Percentiles rank a stretch among this genome's conserved stretches.
These are phyloP conservation scores for Turritopsis dohrnii DNA, from an alignment of 30 jellyfish, hydroid and myxozoan genomes.

Conservation along the genomic window DNA sequence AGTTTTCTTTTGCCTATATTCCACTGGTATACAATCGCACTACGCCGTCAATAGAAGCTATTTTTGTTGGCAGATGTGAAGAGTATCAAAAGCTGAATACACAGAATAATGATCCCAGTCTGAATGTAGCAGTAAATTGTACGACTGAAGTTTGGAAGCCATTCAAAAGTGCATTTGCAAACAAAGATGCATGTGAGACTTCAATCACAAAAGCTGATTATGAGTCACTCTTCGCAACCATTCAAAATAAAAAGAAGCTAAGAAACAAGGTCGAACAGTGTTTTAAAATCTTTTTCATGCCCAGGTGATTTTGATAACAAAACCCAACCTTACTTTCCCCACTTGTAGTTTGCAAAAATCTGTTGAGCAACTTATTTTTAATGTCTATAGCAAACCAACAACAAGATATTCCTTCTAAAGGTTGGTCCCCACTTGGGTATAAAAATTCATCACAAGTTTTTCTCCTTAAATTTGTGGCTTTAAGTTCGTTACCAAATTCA, in stretches of 20 bases:
- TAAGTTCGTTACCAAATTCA: too few species aligned
- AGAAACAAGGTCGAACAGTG: conserved; percentile 4
- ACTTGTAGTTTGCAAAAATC: too few species aligned
- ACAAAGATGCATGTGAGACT: conserved; percentile 10
- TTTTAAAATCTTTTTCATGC: background rate
- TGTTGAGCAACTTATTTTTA: too few species aligned
- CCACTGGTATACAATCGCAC: conserved; percentile 17
- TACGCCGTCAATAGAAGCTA: conserved; percentile 16
- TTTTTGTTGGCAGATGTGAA: conserved; percentile 27
- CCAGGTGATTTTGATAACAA: too few species aligned
- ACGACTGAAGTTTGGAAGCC: conserved; percentile 15
- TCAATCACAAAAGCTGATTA: background rate
- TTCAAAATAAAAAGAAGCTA: background rate
- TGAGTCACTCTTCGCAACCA: conserved; percentile 3
- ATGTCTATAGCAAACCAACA: too few species aligned
- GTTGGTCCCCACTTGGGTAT: too few species aligned
- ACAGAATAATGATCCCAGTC: conserved; percentile 1
- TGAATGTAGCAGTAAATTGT: conserved; percentile 15
- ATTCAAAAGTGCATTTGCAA: conserved; percentile 7
- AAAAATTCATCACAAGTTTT: too few species aligned
- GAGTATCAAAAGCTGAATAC: conserved; percentile 10
- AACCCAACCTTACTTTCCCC: too few species aligned
- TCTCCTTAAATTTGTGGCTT: too few species aligned
- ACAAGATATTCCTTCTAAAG: too few species aligned
- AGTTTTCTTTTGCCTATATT: background rate